phyloP scores from a whole-genome alignment of 2,888 invertebrate genomes.

The Polietes domitor region DNA sequence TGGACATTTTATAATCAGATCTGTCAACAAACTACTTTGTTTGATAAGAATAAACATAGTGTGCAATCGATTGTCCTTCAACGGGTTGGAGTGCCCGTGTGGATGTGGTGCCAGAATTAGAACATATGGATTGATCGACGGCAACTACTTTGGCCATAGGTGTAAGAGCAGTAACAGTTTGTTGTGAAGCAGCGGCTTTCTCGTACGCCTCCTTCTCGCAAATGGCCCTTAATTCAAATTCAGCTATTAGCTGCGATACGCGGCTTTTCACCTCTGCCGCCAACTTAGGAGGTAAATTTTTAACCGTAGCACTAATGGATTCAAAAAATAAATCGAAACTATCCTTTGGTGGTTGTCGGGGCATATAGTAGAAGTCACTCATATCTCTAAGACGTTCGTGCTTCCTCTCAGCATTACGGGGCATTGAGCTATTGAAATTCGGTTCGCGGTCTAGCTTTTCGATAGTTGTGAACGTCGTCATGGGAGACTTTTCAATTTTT shows the following conservation, averaged over 20 bases:
- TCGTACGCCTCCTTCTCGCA: slow-evolving; percentile 71
- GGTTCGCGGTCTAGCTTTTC: slow-evolving; percentile 14
- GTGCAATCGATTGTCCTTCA: slow-evolving; percentile 42
- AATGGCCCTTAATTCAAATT: slow-evolving; percentile 77
- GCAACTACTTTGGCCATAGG: slow-evolving; percentile 44
- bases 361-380: slow-evolving; percentile 66
- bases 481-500: background rate
- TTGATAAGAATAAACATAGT: slow-evolving; percentile 67
- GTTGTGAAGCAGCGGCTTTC: background rate
- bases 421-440: background rate
- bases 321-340: slow-evolving; percentile 76
- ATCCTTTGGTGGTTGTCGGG: slow-evolving; percentile 62
- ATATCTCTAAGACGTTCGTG: slow-evolving; percentile 68
- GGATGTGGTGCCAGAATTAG: background rate
- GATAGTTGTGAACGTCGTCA: background rate
- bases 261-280: slow-evolving; percentile 76
- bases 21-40: slow-evolving; percentile 41
- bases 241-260: slow-evolving; percentile 75
- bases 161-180: slow-evolving; percentile 13
- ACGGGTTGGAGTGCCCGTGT: slow-evolving; percentile 12
- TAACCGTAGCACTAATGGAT: slow-evolving; percentile 75
- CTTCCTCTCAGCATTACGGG: slow-evolving; percentile 48
- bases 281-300: slow-evolving; percentile 74
- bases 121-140: slow-evolving; percentile 44
- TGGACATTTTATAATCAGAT: background rate